A percentile compares a stretch with the other conserved stretches of the same genome.
Evolutionary conservation across 2,888 invertebrate species (phyloP).

Genomic region (Nemurella pictetii): DNA sequence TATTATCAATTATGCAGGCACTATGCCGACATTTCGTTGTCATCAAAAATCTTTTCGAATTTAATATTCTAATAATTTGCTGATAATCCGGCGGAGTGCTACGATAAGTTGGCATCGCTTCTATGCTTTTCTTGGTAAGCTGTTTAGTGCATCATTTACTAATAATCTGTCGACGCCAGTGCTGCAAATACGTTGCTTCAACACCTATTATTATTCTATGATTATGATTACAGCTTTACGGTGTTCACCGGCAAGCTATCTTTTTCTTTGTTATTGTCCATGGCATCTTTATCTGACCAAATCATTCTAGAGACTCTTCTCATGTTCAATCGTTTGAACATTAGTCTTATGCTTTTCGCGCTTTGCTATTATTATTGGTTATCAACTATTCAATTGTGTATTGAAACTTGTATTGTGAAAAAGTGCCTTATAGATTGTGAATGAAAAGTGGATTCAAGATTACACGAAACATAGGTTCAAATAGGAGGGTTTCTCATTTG

Average conservation of each 20-base stretch:
- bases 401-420: neutral
- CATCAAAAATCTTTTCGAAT: neutral
- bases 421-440: neutral
- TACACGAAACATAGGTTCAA: neutral
- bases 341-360: neutral
- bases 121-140: neutral
- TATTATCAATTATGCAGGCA: slow-evolving; percentile 22
- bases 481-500: neutral
- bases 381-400: neutral
- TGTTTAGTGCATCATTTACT: neutral
- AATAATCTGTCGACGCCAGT: neutral
- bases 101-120: neutral
- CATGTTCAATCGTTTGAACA: neutral
- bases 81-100: neutral
- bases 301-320: neutral
- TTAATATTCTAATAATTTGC: neutral
- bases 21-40: slow-evolving; percentile 1
- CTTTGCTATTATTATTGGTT: neutral
- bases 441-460: neutral
- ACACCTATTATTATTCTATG: no score
- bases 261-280: neutral
- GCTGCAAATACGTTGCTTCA: neutral
- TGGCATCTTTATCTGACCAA: neutral
- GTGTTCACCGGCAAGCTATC: neutral
- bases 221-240: neutral